phyloP scores from a whole-genome alignment of 2,888 invertebrate genomes.

The Cabera pusaria region DNA sequence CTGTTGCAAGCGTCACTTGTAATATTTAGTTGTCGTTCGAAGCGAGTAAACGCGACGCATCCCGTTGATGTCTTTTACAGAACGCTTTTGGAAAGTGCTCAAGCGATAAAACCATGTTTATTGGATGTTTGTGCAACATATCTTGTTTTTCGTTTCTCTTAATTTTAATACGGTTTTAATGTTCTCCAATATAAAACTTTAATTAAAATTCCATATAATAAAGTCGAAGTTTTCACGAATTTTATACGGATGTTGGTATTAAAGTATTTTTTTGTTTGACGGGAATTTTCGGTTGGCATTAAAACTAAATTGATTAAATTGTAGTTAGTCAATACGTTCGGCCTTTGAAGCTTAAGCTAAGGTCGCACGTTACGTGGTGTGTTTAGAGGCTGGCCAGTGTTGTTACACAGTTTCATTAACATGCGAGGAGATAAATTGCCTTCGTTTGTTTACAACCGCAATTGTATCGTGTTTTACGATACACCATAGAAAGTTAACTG shows the following conservation, averaged over 20 bases:
- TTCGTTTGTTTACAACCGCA: slow-evolving; percentile 18
- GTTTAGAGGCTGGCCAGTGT: slow-evolving; percentile 18
- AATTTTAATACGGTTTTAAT: slow-evolving; percentile 49
- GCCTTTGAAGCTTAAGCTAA: slow-evolving; percentile 28
- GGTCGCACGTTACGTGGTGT: slow-evolving; percentile 23
- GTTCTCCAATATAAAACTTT: slow-evolving; percentile 36
- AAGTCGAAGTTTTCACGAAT: slow-evolving; percentile 24
- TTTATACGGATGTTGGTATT: slow-evolving; percentile 21
- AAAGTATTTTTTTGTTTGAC: slow-evolving; percentile 14
- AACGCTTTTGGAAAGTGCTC: slow-evolving; percentile 71
- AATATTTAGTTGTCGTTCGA: slow-evolving; percentile 10
- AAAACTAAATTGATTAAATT: slow-evolving; percentile 14
- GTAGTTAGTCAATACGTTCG: slow-evolving; percentile 12
- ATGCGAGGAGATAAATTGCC: slow-evolving; percentile 19
- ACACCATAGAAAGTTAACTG: slow-evolving; percentile 19
- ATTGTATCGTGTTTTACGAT: slow-evolving; percentile 17
- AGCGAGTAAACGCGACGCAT: slow-evolving; percentile 39
- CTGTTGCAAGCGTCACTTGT: too few species aligned
- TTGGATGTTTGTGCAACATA: slow-evolving; percentile 52
- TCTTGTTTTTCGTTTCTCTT: slow-evolving; percentile 50
- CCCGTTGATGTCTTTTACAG: slow-evolving; percentile 80
- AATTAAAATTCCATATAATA: slow-evolving; percentile 34
- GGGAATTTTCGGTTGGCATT: slow-evolving; percentile 17
- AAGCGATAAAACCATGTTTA: slow-evolving; percentile 57
- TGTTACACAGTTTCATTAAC: slow-evolving; percentile 19